Base-by-base conservation (phyloP, 1,140 invertebrate genomes). In the Chrysoperla carnea region DNA sequence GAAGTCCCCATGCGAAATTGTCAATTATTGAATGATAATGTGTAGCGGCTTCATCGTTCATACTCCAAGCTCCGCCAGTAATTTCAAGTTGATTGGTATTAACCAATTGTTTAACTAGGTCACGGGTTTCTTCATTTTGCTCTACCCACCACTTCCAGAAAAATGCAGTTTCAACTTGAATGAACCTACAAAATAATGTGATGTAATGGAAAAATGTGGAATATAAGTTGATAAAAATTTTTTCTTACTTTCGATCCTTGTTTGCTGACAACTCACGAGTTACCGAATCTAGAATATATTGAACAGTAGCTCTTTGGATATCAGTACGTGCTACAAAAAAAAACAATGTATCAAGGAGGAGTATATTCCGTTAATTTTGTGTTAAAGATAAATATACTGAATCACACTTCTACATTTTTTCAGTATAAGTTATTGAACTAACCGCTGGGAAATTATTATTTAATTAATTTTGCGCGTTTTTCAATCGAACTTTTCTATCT, bases 251-350 rank as follows among this genome's bases (percentile, higher is more conserved):
- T 9, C 17, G 58, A 57, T 75, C 76, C 71, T 74, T 60, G 77
- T 68, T 1, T 63, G 60, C 0, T 81, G 73, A 54, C 1, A 97
- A 64, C 42, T 84, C 78, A 14, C 75, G 66, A 6, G 95, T 63
- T 0, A 93, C 89, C 0, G 86, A 85, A 58, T 95, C 87, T 8
- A 96, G 55, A 46, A 95, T 95, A 52, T 91, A 92, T 55, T 88
- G 81, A 0, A 93, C 88, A 1, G 83, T 85, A 11, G 82, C 85
- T 29, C 72, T 70, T 54, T 87, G 84, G 7, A 81, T 83, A 1
- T 53, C 57, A 9, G 72, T 71, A 9, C 67, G 67, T 59, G 70
- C 81, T 85, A 52, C 39, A 64, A 58, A 45, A 48, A 53, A 56
- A 51, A 37, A 31, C 6, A 7, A 7, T n/a, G n/a, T n/a, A n/a